Conservation (phyloP, 2,113 vertebrate genomes). For the Larimichthys polyactis region DNA sequence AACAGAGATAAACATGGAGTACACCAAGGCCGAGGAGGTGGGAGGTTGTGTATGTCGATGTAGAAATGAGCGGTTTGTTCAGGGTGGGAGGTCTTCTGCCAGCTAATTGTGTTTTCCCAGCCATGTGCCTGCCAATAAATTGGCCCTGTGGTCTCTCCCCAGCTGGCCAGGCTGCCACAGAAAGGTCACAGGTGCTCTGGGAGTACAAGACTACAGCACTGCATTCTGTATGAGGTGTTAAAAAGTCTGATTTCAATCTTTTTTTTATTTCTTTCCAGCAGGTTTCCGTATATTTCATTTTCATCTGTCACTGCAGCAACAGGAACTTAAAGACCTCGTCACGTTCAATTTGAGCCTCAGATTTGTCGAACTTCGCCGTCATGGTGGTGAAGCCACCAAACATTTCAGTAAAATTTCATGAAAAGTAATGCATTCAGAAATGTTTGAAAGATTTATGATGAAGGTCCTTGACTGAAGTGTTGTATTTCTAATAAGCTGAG, state of each 20-base stretch:
- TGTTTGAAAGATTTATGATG: background rate
- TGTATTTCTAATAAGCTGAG: background rate
- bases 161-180: conserved; percentile 53
- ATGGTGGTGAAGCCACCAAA: background rate
- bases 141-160: conserved; percentile 54
- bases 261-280: conserved; percentile 4
- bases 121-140: conserved; percentile 72
- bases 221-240: conserved; percentile 44
- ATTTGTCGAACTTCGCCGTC: background rate
- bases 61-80: conserved; percentile 51
- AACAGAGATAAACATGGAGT: conserved; percentile 36
- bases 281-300: background rate
- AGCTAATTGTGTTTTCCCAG: conserved; percentile 75
- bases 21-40: conserved; percentile 26
- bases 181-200: conserved; percentile 69
- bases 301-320: background rate
- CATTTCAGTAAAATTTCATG: background rate
- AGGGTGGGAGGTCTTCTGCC: conserved; percentile 66
- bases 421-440: background rate
- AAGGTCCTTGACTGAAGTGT: background rate
- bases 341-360: background rate
- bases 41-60: conserved; percentile 33
- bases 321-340: background rate
- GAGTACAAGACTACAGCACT: conserved; percentile 24
- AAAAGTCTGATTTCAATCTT: conserved; percentile 25